Conservation (phyloP, 2,113 vertebrate species). For the Microcebus tavaratra region DNA sequence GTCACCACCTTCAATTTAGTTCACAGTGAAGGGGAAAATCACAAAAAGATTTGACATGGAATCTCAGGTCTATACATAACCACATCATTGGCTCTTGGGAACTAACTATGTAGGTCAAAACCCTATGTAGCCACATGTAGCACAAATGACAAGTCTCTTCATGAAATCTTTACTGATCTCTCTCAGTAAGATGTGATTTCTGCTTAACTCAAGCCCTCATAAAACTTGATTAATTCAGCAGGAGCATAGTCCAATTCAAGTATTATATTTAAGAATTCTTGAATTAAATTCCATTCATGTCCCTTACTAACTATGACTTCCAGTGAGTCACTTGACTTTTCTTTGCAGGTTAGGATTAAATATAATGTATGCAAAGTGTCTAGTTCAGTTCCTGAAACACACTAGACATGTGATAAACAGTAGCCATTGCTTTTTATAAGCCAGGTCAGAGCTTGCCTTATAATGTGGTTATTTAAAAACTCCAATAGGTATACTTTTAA, state of each 20-base stretch:
- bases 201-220: neutral
- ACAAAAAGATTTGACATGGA: neutral
- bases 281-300: neutral
- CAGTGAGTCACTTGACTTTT: neutral
- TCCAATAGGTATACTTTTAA: neutral
- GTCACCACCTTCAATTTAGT: neutral
- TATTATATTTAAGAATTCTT: neutral
- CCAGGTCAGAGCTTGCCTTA: neutral
- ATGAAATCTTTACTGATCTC: neutral
- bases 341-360: neutral
- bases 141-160: neutral
- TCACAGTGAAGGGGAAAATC: neutral
- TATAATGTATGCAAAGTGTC: neutral
- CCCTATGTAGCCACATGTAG: neutral
- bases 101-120: neutral
- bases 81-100: fast-evolving
- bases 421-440: neutral
- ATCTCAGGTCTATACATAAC: neutral
- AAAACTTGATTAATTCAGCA: neutral
- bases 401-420: neutral
- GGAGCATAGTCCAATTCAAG: neutral
- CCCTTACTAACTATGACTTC: neutral
- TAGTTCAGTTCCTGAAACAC: neutral
- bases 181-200: neutral
- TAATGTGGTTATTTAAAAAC: neutral